Evolutionary conservation across 2,113 vertebrate species (phyloP).

Genomic region (Oreochromis tanganicae): DNA sequence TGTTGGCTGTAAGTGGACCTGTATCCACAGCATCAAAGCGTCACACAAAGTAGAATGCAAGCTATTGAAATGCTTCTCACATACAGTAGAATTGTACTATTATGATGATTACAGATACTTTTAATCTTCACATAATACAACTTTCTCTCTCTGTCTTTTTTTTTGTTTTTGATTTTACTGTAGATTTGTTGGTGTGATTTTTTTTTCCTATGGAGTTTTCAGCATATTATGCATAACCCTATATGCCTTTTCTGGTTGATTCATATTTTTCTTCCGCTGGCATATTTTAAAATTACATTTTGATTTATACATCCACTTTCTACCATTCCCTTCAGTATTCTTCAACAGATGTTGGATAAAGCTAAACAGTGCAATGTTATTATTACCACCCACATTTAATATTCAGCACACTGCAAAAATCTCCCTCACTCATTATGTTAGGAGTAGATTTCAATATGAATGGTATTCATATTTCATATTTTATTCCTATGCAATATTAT

Average conservation of each 20-base stretch:
- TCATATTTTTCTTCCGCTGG: background rate
- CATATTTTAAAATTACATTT: slow-evolving; percentile 26
- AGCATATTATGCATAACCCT: background rate
- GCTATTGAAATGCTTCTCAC: background rate
- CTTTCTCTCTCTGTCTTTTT: background rate
- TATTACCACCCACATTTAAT: slow-evolving; percentile 35
- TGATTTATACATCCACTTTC: slow-evolving; percentile 3
- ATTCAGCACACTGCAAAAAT: slow-evolving; percentile 34
- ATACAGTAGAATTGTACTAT: background rate
- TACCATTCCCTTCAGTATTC: background rate
- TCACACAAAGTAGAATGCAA: background rate
- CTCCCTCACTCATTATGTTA: slow-evolving; percentile 11
- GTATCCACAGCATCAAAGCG: background rate
- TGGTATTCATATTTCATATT: slow-evolving; percentile 32
- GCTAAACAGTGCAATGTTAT: slow-evolving; percentile 20
- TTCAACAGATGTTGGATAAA: background rate
- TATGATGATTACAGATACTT: background rate
- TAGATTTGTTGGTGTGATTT: background rate
- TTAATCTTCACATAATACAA: background rate
- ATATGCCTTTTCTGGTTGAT: background rate
- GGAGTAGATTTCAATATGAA: slow-evolving; percentile 36
- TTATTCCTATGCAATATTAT: slow-evolving; percentile 6
- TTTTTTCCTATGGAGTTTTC: background rate
- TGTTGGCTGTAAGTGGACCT: background rate
- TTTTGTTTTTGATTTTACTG: background rate